phyloP scores from a whole-genome alignment of 2,113 vertebrate genomes.

The Macheiramphus alcinus region DNA sequence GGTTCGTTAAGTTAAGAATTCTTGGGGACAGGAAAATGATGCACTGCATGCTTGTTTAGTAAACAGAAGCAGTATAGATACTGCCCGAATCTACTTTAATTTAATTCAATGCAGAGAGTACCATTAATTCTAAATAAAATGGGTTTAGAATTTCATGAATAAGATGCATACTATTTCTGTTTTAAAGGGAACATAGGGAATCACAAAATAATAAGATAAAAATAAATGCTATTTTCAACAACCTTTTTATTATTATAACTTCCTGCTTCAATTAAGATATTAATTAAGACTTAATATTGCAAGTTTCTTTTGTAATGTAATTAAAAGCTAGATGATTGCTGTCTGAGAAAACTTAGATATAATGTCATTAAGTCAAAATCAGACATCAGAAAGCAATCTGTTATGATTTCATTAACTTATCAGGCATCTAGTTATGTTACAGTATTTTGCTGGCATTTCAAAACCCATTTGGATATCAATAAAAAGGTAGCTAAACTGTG shows the following conservation, averaged over 20 bases:
- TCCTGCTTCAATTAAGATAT: not conserved
- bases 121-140: not conserved
- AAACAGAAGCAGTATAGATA: not conserved
- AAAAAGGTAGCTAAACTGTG: not conserved
- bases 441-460: not conserved
- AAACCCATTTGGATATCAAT: conserved; percentile 5
- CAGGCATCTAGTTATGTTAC: not conserved
- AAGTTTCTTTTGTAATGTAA: conserved; percentile 4
- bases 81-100: not conserved
- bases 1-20: not conserved
- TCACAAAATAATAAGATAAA: not conserved
- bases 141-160: not conserved
- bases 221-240: not conserved
- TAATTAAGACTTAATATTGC: not conserved
- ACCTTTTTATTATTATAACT: not conserved
- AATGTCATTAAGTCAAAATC: conserved; percentile 12
- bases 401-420: conserved; percentile 15
- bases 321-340: not conserved
- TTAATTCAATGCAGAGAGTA: not conserved
- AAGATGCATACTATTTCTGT: not conserved
- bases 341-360: not conserved
- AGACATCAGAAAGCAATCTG: conserved; percentile 9
- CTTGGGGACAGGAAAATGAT: not conserved
- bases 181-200: not conserved
- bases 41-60: not conserved